phyloP scores from a whole-genome alignment of 1,140 invertebrate genomes.

The Bombyx mori region ASM3026992v2 NC_085129.1:7456501-7457000 shows the following conservation, averaged over 20 bases:
- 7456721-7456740: background rate
- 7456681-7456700: no score
- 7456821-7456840: slow-evolving; percentile 80
- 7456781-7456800: slow-evolving; percentile 72
- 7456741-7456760: slow-evolving; percentile 1
- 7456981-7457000: slow-evolving; percentile 78
- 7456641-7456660: no score
- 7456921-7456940: slow-evolving; percentile 77
- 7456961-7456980: slow-evolving; percentile 71
- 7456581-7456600: no score
- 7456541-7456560: no score
- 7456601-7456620: no score
- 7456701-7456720: background rate
- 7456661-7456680: no score
- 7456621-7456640: no score
- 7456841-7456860: slow-evolving; percentile 84
- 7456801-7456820: slow-evolving; percentile 89
- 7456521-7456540: no score
- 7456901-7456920: slow-evolving; percentile 77
- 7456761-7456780: slow-evolving; percentile 35
- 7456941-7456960: slow-evolving; percentile 77
- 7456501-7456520: no score
- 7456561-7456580: no score
- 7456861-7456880: slow-evolving; percentile 72
- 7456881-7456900: slow-evolving; percentile 76